These are phyloP conservation scores for Aphelocoma californica DNA, from an alignment of 2,797 vertebrate species.

Conservation along the genomic window DNA sequence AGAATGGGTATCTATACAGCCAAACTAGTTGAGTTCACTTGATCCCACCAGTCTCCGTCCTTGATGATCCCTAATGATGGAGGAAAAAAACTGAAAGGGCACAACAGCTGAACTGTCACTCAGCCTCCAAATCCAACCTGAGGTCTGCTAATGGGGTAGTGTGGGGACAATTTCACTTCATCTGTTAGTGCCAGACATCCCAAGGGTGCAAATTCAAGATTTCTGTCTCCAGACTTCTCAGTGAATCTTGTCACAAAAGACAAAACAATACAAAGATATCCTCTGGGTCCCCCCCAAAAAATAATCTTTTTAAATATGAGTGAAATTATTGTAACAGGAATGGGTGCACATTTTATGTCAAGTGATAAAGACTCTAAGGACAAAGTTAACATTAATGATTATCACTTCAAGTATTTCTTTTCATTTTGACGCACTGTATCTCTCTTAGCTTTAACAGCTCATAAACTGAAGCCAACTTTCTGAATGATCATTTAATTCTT, in stretches of 20 bases:
- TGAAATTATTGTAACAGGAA: neutral
- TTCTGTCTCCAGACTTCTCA: neutral
- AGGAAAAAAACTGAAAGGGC: neutral
- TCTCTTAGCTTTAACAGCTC: conserved; percentile 67
- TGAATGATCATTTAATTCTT: conserved; percentile 73
- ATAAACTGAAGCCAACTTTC: conserved; percentile 73
- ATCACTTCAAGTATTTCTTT: conserved; percentile 25
- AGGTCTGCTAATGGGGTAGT: neutral
- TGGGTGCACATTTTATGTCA: neutral
- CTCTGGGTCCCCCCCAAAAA: neutral
- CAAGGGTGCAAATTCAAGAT: neutral
- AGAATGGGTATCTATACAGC: neutral
- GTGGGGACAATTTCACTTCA: neutral
- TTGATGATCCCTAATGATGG: neutral
- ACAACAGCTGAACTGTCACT: neutral
- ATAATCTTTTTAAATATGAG: neutral
- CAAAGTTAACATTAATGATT: conserved; percentile 10
- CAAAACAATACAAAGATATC: neutral
- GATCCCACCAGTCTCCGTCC: neutral
- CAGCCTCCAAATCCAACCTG: neutral
- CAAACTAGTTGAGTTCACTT: neutral
- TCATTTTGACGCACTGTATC: neutral
- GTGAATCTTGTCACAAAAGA: neutral
- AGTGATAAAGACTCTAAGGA: conserved; percentile 5
- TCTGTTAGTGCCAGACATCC: neutral